Evolutionary conservation across 2,797 vertebrate species (phyloP).

Genomic region (Dryobates pubescens): DNA sequence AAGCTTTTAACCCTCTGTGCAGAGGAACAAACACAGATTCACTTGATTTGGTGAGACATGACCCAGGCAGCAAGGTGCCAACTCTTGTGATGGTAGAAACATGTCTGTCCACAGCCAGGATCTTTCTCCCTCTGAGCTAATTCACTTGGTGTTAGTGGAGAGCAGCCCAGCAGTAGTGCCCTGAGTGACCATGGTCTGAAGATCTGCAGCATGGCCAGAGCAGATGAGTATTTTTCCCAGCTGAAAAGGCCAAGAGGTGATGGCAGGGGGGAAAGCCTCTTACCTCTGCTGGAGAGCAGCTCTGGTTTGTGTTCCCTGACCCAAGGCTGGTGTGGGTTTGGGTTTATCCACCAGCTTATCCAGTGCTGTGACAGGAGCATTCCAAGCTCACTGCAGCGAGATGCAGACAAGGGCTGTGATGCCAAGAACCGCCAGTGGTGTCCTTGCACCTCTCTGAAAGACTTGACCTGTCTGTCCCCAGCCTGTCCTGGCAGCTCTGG

Average conservation of each 20-base stretch:
- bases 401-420: rapidly evolving
- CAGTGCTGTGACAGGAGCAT: not conserved
- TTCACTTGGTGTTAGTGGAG: not conserved
- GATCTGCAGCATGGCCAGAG: not conserved
- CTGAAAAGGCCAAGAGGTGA: not conserved
- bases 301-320: not conserved
- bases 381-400: not conserved
- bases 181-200: not conserved
- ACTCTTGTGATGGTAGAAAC: not conserved
- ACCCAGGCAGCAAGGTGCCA: not conserved
- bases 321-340: not conserved
- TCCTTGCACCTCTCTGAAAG: not conserved
- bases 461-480: not conserved
- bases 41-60: not conserved
- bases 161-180: not conserved
- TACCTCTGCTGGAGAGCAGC: not conserved
- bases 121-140: not conserved
- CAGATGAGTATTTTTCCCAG: not conserved
- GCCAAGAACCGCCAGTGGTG: not conserved
- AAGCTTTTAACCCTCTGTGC: not conserved
- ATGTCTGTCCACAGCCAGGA: rapidly evolving
- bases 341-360: not conserved
- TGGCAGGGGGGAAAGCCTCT: not conserved
- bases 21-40: not conserved
- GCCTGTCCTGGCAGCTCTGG: not conserved